Percentiles rank a stretch among this genome's conserved stretches.
Conservation (phyloP, 2,888 invertebrate species). For the Aphodius sticticus region DNA sequence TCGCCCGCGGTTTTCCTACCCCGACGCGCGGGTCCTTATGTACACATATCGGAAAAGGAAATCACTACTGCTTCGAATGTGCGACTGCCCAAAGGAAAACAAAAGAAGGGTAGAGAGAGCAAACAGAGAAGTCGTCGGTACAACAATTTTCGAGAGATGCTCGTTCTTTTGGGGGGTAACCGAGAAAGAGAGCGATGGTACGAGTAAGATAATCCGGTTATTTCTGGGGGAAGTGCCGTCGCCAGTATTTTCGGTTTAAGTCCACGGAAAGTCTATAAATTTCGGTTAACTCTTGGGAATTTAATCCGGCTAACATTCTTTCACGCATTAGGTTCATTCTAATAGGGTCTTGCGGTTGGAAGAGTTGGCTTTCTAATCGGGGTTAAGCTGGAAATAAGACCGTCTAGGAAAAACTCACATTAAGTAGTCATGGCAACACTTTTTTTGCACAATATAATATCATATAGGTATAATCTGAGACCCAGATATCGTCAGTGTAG, state of each 20-base stretch:
- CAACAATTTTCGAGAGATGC: neutral
- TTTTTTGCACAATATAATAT: too few species aligned
- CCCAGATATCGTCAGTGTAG: too few species aligned
- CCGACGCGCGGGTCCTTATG: neutral
- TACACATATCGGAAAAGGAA: conserved; percentile 4
- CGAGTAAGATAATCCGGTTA: neutral
- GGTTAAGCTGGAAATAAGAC: neutral
- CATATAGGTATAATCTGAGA: too few species aligned
- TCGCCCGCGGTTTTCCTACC: neutral
- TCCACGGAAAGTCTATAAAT: neutral
- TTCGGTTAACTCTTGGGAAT: neutral
- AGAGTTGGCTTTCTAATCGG: neutral
- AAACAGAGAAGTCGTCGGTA: neutral
- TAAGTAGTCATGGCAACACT: too few species aligned
- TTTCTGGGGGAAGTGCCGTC: neutral
- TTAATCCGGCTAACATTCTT: neutral
- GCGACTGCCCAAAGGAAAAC: neutral
- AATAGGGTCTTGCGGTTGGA: neutral
- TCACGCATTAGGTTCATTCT: neutral
- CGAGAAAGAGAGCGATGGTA: neutral
- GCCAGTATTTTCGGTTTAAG: neutral
- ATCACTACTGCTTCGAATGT: neutral
- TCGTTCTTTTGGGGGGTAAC: neutral
- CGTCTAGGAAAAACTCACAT: neutral
- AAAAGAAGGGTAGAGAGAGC: neutral